These are phyloP conservation scores for Hyposmocoma kahamanoa DNA, from an alignment of 1,140 invertebrate genomes.

Conservation along the genomic window DNA sequence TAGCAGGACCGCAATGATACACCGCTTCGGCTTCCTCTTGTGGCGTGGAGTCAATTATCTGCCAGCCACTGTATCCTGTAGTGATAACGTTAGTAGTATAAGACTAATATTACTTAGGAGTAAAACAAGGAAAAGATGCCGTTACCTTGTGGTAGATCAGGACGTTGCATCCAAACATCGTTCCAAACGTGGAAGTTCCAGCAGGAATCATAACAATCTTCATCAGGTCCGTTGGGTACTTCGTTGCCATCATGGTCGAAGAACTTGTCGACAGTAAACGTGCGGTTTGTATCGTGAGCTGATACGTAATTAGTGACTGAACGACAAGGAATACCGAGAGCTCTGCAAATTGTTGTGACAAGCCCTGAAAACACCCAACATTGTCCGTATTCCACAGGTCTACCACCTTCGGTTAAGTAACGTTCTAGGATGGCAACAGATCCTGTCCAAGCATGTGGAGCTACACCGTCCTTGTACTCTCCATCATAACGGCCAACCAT, in stretches of 20 bases:
- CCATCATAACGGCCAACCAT: conserved; percentile 83
- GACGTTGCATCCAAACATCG: conserved; percentile 86
- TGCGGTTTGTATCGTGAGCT: conserved; percentile 84
- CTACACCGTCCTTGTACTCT: conserved; percentile 80
- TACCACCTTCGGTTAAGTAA: conserved; percentile 76
- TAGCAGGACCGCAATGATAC: conserved; percentile 82
- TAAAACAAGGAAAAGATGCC: background rate
- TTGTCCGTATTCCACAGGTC: conserved; percentile 85
- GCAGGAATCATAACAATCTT: conserved; percentile 76
- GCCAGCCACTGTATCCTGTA: conserved; percentile 84
- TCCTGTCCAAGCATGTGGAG: conserved; percentile 81
- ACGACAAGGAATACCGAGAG: conserved; percentile 81
- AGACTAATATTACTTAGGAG: background rate
- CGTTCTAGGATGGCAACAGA: conserved; percentile 81
- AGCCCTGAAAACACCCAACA: conserved; percentile 89
- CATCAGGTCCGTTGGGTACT: conserved; percentile 76
- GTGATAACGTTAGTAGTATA: conserved; percentile 5
- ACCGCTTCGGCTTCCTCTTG: conserved; percentile 82
- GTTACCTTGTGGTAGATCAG: conserved; percentile 80
- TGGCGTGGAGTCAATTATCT: conserved; percentile 85
- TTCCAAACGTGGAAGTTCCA: conserved; percentile 93
- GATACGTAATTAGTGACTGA: conserved; percentile 86
- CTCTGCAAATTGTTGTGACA: conserved; percentile 79
- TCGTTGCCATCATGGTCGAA: conserved; percentile 78
- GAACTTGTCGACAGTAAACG: conserved; percentile 82